Conservation (phyloP, 2,888 invertebrate species). For the Macrostomum cliftonense region DNA sequence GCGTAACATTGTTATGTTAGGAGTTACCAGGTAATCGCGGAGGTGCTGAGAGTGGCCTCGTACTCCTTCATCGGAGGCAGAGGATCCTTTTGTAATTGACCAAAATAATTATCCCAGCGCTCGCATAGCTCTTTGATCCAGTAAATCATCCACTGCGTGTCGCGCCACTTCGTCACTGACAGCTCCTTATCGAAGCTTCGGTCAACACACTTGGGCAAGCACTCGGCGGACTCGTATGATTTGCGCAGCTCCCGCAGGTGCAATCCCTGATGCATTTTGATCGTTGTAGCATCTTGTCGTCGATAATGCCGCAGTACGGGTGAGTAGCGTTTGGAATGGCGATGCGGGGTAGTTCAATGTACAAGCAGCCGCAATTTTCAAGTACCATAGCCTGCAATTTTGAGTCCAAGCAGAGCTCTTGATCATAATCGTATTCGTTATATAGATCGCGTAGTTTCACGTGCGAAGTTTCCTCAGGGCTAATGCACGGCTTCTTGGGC, state of each 20-base stretch:
- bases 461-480: background rate
- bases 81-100: too few species aligned
- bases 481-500: conserved; percentile 6
- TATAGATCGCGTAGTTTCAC: conserved; percentile 6
- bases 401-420: conserved; percentile 8
- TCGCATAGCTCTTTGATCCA: background rate
- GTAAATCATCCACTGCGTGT: background rate
- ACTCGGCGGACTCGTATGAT: background rate
- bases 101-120: background rate
- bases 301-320: conserved; percentile 8
- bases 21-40: too few species aligned
- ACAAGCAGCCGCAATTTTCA: conserved; percentile 9
- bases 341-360: conserved; percentile 4
- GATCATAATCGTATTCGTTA: conserved; percentile 8
- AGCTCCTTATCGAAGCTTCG: background rate
- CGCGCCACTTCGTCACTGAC: conserved; percentile 2
- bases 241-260: too few species aligned
- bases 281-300: too few species aligned
- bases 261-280: too few species aligned
- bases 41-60: too few species aligned
- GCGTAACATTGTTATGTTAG: too few species aligned
- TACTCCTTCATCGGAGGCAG: too few species aligned
- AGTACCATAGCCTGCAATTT: conserved; percentile 6
- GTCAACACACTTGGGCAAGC: conserved; percentile 2
- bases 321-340: background rate